Base-by-base conservation (phyloP, 1,140 invertebrate species). In the Bombus cullumanus region DNA sequence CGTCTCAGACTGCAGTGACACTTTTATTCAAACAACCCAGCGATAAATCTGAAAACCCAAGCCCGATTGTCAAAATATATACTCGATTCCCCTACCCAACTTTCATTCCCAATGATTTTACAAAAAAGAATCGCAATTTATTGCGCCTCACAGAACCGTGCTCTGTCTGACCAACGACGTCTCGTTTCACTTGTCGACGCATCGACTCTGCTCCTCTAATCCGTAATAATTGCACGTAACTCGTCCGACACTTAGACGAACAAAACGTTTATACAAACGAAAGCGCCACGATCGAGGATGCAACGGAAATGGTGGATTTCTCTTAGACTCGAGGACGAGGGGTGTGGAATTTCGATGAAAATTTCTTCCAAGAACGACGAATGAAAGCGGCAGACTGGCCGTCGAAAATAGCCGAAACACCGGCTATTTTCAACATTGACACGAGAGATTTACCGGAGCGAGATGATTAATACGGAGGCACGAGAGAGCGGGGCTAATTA, bases 371-470 rank as follows among this genome's bases (percentile, higher is more conserved):
- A 59, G 76, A 84, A 84, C 53, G 43, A 72, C 37, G 68, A 62
- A 37, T 68, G 57, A 62, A 62, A 72, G 9, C 53, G 53, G 68
- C 41, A 84, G 53, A 84, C 76, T 13, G 83, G 10, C 83, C 15
- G 76, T 72, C 83, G 68, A 79, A 80, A 84, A 84, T 84, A 84
- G 68, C 68, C 66, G 68, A 53, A 79, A 84, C 76, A 59, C 53
- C 31, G 74, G 53, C 83, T 79, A 79, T 84, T 84, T 84, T 53
- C 66, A 84, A 41, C 76, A 69, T 79, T 15, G 75, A 72, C 66
- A 78, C 83, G 66, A 68, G 74, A 68, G 76, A 84, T 79, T 80
- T 57, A 79, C 75, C 83, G 76, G 68, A 62, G 53, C 64, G 31
- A 76, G 31, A 77, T 77, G 83, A 84, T 80, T 71, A 84, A 84